phyloP scores from a whole-genome alignment of 2,113 vertebrate species.

The Malurus alboscapulatus region DNA sequence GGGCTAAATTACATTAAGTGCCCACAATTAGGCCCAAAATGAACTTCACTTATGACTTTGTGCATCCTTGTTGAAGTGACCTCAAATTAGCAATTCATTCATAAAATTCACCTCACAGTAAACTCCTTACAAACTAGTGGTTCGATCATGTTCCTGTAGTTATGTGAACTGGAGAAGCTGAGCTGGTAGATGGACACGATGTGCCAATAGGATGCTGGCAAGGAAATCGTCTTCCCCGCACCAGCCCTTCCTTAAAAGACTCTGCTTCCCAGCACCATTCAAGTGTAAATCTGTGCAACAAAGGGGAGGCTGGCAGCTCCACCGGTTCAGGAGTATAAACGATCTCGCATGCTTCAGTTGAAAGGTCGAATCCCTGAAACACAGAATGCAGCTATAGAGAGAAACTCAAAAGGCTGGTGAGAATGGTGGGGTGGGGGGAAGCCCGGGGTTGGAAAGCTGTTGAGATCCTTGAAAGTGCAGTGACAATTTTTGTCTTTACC shows the following conservation, averaged over 20 bases:
- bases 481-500: slow-evolving; percentile 2
- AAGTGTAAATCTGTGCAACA: slow-evolving; percentile 39
- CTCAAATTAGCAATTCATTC: neutral
- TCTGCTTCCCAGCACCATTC: neutral
- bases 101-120: neutral
- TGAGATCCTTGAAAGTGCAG: neutral
- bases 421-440: neutral
- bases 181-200: neutral
- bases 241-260: neutral
- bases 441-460: neutral
- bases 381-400: slow-evolving; percentile 8
- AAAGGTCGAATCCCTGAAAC: slow-evolving; percentile 36
- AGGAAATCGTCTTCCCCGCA: neutral
- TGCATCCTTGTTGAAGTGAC: neutral
- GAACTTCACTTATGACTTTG: neutral
- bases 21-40: neutral
- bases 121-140: neutral
- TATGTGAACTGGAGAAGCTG: neutral
- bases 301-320: slow-evolving; percentile 30
- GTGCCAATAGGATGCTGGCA: neutral
- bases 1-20: neutral
- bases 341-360: slow-evolving; percentile 30
- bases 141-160: neutral
- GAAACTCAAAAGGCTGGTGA: slow-evolving; percentile 17
- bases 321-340: slow-evolving; percentile 21